Evolutionary conservation across 2,113 vertebrate genomes (phyloP).

Genomic region (Apodemus speciosus): DNA sequence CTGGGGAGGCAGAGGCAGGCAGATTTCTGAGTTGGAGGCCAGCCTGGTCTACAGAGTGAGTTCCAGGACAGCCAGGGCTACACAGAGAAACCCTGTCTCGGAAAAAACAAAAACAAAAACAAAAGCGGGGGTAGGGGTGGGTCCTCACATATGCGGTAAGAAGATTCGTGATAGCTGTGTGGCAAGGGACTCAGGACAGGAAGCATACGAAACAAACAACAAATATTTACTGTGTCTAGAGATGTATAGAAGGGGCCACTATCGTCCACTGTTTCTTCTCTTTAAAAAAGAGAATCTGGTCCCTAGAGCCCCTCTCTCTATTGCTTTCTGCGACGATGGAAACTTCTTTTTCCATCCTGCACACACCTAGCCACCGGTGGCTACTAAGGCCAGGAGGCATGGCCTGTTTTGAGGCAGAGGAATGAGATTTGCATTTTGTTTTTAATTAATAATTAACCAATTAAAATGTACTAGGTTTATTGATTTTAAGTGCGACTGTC

Average conservation of each 20-base stretch:
- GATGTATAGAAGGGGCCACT: too few species aligned
- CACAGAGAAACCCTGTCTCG: too few species aligned
- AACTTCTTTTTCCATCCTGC: rapidly evolving
- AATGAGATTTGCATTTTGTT: neutral
- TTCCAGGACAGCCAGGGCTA: too few species aligned
- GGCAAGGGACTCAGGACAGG: neutral
- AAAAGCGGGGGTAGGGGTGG: neutral
- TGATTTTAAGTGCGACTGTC: neutral
- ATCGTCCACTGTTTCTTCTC: neutral
- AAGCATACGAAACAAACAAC: neutral
- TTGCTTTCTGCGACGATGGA: neutral
- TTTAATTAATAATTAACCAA: neutral
- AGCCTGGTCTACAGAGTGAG: too few species aligned
- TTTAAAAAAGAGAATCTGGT: neutral
- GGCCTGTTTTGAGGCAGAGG: neutral
- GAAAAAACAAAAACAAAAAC: too few species aligned
- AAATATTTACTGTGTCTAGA: neutral
- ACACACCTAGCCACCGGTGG: too few species aligned
- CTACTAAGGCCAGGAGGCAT: neutral
- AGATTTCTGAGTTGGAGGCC: too few species aligned
- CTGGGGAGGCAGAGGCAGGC: too few species aligned
- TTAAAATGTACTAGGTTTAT: neutral
- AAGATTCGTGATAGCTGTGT: neutral
- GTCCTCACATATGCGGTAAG: neutral
- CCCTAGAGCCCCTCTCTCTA: neutral